Percentiles rank a stretch among this genome's conserved stretches.
phyloP scores from a whole-genome alignment of 2,888 invertebrate genomes.

The Nemotelus nigrinus region DNA sequence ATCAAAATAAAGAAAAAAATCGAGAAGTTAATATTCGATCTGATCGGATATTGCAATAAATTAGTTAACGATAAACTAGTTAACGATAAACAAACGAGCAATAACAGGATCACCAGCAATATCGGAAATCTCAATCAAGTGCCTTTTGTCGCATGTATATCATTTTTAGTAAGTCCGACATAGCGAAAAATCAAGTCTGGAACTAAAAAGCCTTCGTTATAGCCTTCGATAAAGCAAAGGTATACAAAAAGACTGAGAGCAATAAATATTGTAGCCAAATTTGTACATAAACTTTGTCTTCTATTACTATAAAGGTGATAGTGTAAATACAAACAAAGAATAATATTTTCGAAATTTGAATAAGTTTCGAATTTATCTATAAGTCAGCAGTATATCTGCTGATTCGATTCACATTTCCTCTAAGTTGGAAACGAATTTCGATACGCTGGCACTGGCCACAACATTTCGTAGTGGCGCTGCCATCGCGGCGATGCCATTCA shows the following conservation, averaged over 20 bases:
- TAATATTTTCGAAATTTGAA: neutral
- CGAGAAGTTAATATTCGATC: neutral
- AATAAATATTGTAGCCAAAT: slow-evolving; percentile 2
- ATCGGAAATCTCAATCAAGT: neutral
- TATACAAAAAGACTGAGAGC: slow-evolving; percentile 38
- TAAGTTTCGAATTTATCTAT: too few species aligned
- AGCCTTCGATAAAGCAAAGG: neutral
- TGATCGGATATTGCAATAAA: neutral
- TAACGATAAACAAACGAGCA: too few species aligned
- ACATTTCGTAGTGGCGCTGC: slow-evolving; percentile 65
- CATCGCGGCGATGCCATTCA: slow-evolving; percentile 89
- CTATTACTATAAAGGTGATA: neutral
- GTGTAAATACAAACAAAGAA: neutral
- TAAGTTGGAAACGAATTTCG: slow-evolving; percentile 28
- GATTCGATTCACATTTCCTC: neutral
- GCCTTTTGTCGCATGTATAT: slow-evolving; percentile 27
- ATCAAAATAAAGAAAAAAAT: slow-evolving; percentile 21
- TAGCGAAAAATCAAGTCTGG: neutral
- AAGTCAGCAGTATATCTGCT: too few species aligned
- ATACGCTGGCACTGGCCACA: slow-evolving; percentile 64
- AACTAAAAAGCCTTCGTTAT: neutral
- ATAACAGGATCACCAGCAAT: too few species aligned
- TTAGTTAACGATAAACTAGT: too few species aligned
- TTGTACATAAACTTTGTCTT: too few species aligned
- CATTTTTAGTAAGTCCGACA: neutral